Evolutionary conservation across 64 coral and sea anemone species (phyloP).

Genomic region (Montipora sp.): DNA sequence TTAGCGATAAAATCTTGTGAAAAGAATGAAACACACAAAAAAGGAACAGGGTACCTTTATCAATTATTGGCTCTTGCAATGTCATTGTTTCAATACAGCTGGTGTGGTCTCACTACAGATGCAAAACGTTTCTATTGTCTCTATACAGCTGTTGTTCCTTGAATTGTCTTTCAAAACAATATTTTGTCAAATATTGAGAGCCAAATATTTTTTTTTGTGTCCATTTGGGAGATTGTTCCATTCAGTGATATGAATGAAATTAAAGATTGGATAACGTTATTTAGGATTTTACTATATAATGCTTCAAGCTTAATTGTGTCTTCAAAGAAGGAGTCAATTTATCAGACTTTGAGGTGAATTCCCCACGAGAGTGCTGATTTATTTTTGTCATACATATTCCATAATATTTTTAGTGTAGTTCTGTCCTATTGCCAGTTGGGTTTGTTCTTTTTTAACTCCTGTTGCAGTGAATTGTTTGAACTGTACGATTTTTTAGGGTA

Average conservation of each 20-base stretch:
- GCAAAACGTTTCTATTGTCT: background rate
- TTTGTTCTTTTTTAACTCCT: too few relatives aligned
- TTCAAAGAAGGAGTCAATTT: background rate
- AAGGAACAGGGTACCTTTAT: background rate
- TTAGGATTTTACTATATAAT: background rate
- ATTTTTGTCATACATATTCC: too few relatives aligned
- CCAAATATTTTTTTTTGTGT: conserved; percentile 1
- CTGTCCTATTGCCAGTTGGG: too few relatives aligned
- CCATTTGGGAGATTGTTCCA: background rate
- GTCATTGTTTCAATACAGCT: conserved; percentile 17
- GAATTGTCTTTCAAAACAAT: background rate
- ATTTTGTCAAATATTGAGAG: background rate
- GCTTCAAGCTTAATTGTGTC: background rate
- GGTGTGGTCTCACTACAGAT: conserved; percentile 13
- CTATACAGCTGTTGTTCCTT: background rate
- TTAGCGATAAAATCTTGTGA: background rate
- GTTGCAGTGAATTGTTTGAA: too few relatives aligned
- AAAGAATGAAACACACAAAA: background rate
- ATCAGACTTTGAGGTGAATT: too few relatives aligned
- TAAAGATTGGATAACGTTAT: background rate
- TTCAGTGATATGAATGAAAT: background rate
- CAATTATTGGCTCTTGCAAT: background rate
- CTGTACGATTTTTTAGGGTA: too few relatives aligned
- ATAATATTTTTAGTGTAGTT: too few relatives aligned
- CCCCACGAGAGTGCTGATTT: too few relatives aligned